Evolutionary conservation across 1,140 invertebrate genomes (phyloP).

Genomic region (Drosophila athabasca): DNA sequence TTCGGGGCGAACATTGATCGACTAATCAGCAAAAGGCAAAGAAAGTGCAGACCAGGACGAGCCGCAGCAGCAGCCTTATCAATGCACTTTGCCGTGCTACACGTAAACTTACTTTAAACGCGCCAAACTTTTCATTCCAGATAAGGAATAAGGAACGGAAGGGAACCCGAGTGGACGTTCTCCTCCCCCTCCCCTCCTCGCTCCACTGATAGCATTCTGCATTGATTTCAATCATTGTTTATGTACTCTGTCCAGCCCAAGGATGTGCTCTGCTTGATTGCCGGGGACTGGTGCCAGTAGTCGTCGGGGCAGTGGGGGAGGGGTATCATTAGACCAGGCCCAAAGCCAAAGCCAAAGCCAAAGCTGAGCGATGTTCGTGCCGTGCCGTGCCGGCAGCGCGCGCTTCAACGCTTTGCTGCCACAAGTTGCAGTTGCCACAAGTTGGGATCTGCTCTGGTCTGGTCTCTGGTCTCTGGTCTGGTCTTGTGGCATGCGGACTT

Average conservation of each 20-base stretch:
- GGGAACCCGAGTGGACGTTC: conserved; percentile 19
- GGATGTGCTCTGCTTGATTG: conserved; percentile 40
- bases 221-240: conserved; percentile 78
- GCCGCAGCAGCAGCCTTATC: conserved; percentile 50
- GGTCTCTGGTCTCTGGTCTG: not conserved
- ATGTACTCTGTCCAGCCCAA: conserved; percentile 58
- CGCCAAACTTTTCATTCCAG: conserved; percentile 61
- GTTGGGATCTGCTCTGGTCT: conserved; percentile 6
- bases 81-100: conserved; percentile 77
- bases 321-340: conserved; percentile 64
- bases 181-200: not conserved
- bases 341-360: conserved; percentile 4
- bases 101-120: conserved; percentile 81
- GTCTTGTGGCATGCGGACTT: conserved; percentile 71
- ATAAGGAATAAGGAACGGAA: conserved; percentile 40
- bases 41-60: conserved; percentile 31
- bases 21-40: conserved; percentile 66
- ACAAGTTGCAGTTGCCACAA: not conserved
- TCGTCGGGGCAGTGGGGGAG: not conserved
- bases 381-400: conserved; percentile 37
- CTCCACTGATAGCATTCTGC: conserved; percentile 27
- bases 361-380: conserved; percentile 56
- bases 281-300: conserved; percentile 13
- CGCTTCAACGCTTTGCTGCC: conserved; percentile 69
- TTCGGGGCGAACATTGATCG: conserved; percentile 61